Conservation (phyloP, 1,140 invertebrate genomes). For the Megalonaias nervosa region DNA sequence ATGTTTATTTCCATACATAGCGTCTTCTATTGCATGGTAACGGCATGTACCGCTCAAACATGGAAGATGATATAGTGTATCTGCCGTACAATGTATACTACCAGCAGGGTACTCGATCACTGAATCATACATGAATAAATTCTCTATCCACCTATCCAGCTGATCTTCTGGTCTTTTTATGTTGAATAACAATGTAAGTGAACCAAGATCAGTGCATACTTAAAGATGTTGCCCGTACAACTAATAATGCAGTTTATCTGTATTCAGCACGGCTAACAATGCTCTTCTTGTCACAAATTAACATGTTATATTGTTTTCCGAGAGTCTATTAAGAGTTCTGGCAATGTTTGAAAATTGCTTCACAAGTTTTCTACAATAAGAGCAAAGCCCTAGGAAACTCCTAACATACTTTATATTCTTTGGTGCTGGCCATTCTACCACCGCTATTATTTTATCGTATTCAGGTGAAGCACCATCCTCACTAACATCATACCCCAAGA, state of each 20-base stretch:
- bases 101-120: slow-evolving; percentile 8
- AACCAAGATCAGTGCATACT: slow-evolving; percentile 29
- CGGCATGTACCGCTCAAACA: not conserved
- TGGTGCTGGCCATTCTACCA: slow-evolving; percentile 20
- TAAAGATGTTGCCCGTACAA: slow-evolving; percentile 6
- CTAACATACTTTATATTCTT: slow-evolving; percentile 20
- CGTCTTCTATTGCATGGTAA: slow-evolving; percentile 3
- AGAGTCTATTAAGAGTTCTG: slow-evolving; percentile 14
- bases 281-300: slow-evolving; percentile 41
- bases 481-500: slow-evolving; percentile 21
- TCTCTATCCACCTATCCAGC: slow-evolving; percentile 29
- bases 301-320: slow-evolving; percentile 6
- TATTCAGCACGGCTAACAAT: slow-evolving; percentile 23
- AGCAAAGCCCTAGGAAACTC: slow-evolving; percentile 32
- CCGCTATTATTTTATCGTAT: slow-evolving; percentile 18
- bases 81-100: slow-evolving; percentile 13
- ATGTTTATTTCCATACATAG: not conserved
- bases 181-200: slow-evolving; percentile 25
- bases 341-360: slow-evolving; percentile 4
- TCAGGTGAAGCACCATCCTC: slow-evolving; percentile 10
- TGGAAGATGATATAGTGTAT: slow-evolving; percentile 1
- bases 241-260: slow-evolving; percentile 30
- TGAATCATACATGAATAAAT: slow-evolving; percentile 18
- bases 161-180: slow-evolving; percentile 19
- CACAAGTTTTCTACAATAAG: slow-evolving; percentile 24